A percentile compares a stretch with the other conserved stretches of the same genome.
Conservation (phyloP, 2,113 vertebrate species). For the Actinemys pallida region DNA sequence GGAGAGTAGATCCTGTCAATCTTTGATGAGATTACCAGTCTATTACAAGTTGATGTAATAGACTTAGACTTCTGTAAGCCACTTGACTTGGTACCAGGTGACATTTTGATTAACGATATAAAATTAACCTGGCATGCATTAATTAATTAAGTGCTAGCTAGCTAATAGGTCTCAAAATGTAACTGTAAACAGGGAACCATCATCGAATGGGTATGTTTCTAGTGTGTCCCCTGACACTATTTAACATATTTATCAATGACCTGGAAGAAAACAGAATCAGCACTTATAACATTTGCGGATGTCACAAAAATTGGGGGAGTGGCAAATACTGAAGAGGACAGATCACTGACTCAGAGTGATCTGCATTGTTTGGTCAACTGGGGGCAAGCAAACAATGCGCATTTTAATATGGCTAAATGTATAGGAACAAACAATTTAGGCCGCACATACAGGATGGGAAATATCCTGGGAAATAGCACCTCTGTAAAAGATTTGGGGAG, state of each 20-base stretch:
- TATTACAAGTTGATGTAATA: not conserved
- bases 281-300: not conserved
- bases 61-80: not conserved
- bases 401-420: not conserved
- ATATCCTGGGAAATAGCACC: not conserved
- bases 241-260: not conserved
- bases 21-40: not conserved
- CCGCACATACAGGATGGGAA: not conserved
- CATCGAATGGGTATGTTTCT: not conserved
- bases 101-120: not conserved
- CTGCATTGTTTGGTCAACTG: not conserved
- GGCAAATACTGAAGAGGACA: too few species aligned
- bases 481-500: not conserved
- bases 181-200: not conserved
- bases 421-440: not conserved
- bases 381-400: not conserved
- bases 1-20: not conserved
- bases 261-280: not conserved
- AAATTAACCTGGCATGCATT: not conserved
- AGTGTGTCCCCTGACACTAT: not conserved
- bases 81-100: not conserved
- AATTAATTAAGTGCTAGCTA: not conserved
- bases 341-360: not conserved
- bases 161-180: not conserved
- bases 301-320: not conserved